Evolutionary conservation across 2,797 vertebrate species (phyloP), one percentile per base, ranked within the genome.

Genomic region (Labroides dimidiatus): DNA sequence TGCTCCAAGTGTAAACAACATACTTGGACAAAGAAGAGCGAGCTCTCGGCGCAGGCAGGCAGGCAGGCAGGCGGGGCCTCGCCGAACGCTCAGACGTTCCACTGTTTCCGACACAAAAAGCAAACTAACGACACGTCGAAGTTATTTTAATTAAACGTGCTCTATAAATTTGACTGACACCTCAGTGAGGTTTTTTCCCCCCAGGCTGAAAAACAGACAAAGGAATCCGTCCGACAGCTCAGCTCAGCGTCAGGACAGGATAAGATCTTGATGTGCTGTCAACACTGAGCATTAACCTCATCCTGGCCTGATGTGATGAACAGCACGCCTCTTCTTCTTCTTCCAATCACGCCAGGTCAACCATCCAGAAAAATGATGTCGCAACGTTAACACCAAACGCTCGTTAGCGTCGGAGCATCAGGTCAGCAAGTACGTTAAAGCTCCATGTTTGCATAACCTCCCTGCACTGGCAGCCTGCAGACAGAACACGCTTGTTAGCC

Each of bases 1-100:
- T 77, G 80, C 84, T 88, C 68, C 75, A 50, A 91, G 90, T 90
- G 89, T 93, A 91, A 92, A 91, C 87, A 91, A 87, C 88, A 88
- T 78, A 78, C 77, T 85, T 73, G 68, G 75, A 89, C 82, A 85
- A 87, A 86, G 81, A 68, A 75, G 72, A 76, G 66, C 58, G 70
- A 71, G 66, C 74, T 82, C 75, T 65, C 19, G 4, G 73, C 16
- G 48, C 67, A 69, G 45, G 60, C 57, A 19, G n/a, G 60, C 57
- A 19, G n/a, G n/a, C n/a, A n/a, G n/a, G n/a, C n/a, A n/a, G n/a
- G n/a, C n/a, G n/a, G 13, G 72, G 60, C 72, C 56, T 9, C 4
- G 30, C 30, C 60, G 1, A 64, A 59, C 0, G 23, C 69, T 62
- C 17, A 5, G 58, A 60, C 43, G 39, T 61, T 64, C 63, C 19